Evolutionary conservation across 2,113 vertebrate species (phyloP), one percentile per base, ranked within the genome.

Genomic region (Riparia riparia): DNA sequence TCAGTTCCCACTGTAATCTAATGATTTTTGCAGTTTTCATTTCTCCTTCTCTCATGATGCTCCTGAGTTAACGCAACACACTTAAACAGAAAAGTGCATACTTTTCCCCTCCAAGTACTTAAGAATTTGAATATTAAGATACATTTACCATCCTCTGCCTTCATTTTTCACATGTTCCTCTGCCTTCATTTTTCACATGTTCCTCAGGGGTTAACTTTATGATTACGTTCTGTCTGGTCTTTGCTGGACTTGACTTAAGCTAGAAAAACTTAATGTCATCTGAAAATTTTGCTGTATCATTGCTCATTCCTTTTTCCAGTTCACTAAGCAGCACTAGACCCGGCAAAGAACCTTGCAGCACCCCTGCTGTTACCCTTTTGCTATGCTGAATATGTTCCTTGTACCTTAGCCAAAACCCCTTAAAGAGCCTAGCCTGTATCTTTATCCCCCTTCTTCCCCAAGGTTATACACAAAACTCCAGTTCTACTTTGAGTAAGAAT

Each of bases 281-380:
- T 83, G 74, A 87, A 92, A 92, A 81, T 92, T 95, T 82, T 96
- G 95, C 95, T 97, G 95, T 93, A 91, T 97, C 95, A 96, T 81
- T 86, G 74, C 79, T 96, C 9, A 0, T 79, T 80, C 56, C 50
- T 76, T 79, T 89, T 84, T 39, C 58, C 54, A 93, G 76, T 82
- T 93, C 95, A 93, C 77, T 85, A 86, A 89, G 85, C 93, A 86
- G 79, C 90, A 94, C 57, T 32, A 94, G 93, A 83, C 50, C 80
- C 69, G 8, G 63, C 68, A 79, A 56, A 72, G 78, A 86, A 90
- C 85, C 87, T 87, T 69, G 73, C 72, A 83, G 94, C 86, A 89
- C 76, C 68, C 60, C 84, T 56, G 53, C 82, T 51, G 78, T 65
- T 89, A 95, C 93, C 82, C 87, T 89, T 76, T 94, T 58, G 57